Conservation (phyloP, 1,140 invertebrate genomes). For the Eumaeus atala region DNA sequence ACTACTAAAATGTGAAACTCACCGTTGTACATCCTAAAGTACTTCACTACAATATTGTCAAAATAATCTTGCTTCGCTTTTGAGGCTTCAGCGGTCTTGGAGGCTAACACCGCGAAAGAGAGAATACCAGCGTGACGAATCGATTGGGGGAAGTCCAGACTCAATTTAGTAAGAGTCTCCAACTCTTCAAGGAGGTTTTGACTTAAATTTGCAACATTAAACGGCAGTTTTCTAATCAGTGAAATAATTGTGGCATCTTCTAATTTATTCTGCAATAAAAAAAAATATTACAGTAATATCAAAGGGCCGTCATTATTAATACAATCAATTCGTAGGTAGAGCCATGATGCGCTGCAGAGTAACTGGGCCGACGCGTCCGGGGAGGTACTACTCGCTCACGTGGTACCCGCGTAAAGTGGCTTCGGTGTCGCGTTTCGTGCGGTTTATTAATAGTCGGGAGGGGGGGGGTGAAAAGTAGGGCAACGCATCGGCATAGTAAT, state of each 20-base stretch:
- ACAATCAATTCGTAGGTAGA: too few relatives aligned
- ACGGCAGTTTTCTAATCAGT: conserved; percentile 59
- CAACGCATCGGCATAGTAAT: too few relatives aligned
- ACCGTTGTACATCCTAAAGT: conserved; percentile 77
- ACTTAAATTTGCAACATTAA: conserved; percentile 61
- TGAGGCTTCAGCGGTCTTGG: conserved; percentile 76
- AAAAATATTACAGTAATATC: too few relatives aligned
- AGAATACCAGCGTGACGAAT: conserved; percentile 80
- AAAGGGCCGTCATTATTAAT: too few relatives aligned
- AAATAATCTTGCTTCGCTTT: conserved; percentile 78
- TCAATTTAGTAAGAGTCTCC: conserved; percentile 53
- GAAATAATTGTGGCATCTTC: conserved; percentile 54
- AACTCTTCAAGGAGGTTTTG: conserved; percentile 57
- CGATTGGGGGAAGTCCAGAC: conserved; percentile 63
- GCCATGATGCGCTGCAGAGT: too few relatives aligned
- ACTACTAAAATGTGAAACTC: conserved; percentile 16
- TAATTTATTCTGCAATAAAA: conserved; percentile 46
- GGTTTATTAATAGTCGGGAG: too few relatives aligned
- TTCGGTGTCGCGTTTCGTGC: too few relatives aligned
- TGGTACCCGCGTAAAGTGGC: too few relatives aligned
- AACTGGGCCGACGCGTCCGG: too few relatives aligned
- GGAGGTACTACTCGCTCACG: too few relatives aligned
- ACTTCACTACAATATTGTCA: conserved; percentile 81
- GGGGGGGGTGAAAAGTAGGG: too few relatives aligned
- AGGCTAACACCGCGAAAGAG: conserved; percentile 80